Evolutionary conservation across 1,140 invertebrate genomes (phyloP).

Genomic region (Telenomus remus): DNA sequence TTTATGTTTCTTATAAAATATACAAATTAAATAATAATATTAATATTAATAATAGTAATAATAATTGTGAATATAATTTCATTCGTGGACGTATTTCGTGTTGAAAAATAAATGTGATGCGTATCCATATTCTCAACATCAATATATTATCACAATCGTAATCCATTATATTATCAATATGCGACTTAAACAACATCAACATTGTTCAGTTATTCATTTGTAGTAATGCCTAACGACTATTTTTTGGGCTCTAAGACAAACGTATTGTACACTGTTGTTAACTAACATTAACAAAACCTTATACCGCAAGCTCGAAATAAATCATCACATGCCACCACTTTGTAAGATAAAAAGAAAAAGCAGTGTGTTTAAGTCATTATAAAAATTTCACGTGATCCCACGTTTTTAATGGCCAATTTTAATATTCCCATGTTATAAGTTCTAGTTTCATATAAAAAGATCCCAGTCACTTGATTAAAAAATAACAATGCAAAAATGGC

Average conservation of each 20-base stretch:
- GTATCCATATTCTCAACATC: slow-evolving; percentile 24
- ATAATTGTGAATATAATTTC: too few species aligned
- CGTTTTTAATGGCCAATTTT: slow-evolving; percentile 4
- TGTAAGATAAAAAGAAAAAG: slow-evolving; percentile 38
- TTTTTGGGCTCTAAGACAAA: slow-evolving; percentile 41
- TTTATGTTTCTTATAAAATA: slow-evolving; percentile 14
- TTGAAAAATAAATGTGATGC: slow-evolving; percentile 24
- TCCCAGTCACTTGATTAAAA: too few species aligned
- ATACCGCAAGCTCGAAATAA: slow-evolving; percentile 56
- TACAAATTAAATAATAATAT: slow-evolving; percentile 33
- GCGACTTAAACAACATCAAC: slow-evolving; percentile 16
- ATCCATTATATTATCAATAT: slow-evolving; percentile 29
- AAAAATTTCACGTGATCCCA: slow-evolving; percentile 50
- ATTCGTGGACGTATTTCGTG: slow-evolving; percentile 18
- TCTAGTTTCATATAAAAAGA: neutral
- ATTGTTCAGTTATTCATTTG: slow-evolving; percentile 11
- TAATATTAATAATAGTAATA: slow-evolving; percentile 11
- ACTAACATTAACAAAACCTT: slow-evolving; percentile 58
- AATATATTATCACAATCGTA: slow-evolving; percentile 46
- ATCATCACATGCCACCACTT: slow-evolving; percentile 55
- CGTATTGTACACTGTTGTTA: slow-evolving; percentile 53
- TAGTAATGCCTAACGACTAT: slow-evolving; percentile 42
- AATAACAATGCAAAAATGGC: slow-evolving; percentile 15
- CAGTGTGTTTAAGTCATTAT: slow-evolving; percentile 42
- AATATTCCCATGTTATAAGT: neutral